phyloP scores from a whole-genome alignment of 2,888 invertebrate genomes.

The Resseliella maxima region DNA sequence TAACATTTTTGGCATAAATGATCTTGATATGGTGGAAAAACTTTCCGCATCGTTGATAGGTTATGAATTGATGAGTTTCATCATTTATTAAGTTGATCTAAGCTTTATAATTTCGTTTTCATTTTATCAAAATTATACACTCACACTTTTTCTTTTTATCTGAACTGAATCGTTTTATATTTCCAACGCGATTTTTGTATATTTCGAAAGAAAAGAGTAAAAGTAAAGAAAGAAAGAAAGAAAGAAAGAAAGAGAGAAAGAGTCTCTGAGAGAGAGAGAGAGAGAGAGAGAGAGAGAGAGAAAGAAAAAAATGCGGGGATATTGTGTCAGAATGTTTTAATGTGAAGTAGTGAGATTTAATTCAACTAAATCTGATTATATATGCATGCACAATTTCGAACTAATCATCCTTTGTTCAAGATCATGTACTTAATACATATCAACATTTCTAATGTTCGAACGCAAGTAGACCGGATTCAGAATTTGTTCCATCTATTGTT shows the following conservation, averaged over 20 bases:
- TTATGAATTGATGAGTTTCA: slow-evolving; percentile 33
- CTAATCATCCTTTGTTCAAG: background rate
- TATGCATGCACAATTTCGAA: background rate
- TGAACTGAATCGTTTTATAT: background rate
- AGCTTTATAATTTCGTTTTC: background rate
- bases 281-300: too few species aligned
- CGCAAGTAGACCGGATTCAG: background rate
- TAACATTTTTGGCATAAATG: background rate
- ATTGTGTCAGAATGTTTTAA: too few species aligned
- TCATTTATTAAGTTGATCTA: background rate
- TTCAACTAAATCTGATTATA: background rate
- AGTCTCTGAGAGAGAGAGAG: too few species aligned
- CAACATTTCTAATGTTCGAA: background rate
- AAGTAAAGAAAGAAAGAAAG: too few species aligned
- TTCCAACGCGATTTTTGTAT: background rate
- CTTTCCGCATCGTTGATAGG: slow-evolving; percentile 11
- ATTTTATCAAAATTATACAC: background rate
- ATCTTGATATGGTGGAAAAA: background rate
- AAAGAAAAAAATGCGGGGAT: too few species aligned
- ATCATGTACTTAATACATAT: background rate
- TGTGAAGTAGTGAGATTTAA: too few species aligned
- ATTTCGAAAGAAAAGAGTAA: too few species aligned
- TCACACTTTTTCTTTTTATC: background rate
- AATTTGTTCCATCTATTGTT: background rate
- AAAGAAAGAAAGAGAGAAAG: too few species aligned